Base-by-base conservation (phyloP, 2,888 invertebrate species). In the Acrocera orbiculus region DNA sequence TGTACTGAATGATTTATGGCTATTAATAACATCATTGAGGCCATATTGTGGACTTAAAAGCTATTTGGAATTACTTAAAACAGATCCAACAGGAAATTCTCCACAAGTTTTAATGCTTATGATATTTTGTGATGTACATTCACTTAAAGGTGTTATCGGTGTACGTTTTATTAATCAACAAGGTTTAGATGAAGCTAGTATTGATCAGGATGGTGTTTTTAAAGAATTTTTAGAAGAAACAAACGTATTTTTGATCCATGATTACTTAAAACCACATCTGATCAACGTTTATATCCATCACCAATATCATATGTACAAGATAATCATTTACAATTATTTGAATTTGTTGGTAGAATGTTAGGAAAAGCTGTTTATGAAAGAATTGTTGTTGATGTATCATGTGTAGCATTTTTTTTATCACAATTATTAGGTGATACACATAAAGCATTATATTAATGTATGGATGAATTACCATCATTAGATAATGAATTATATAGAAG, bases 291-390 rank as follows among this genome's bases (percentile, higher is more conserved):
- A 16, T 99, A 95, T 63, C 98, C 98, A 0, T 92, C 96, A 1
- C 90, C 95, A 1, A 90, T 92, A 0, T 96, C 96, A 0, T 80
- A 82, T 46, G 68, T 98, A 36, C 95, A 96, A 53, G 95, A 98
- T 45, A 93, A 95, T 62, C 95, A 99, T 58, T 65, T 98, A 40
- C 82, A 87, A 44, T 55, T 71, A 27, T 96, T 98, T 60, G 93
- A 96, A 59, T 99, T 98, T 62, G 89, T 96, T 4, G 98, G 98
- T 0, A 70, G 92, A 40, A 93, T 99, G 87, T 65, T 99, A 13
- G 98, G 86, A 15, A 98, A 96, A 62, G 98, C 96, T 1, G 85
- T 98, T 1, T 96, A 96, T 57, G 95, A 98, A 77, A 90, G 93
- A 15, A 95, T 96, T 43, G 92, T 96, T 6, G 89, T 96, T 4